phyloP scores from a whole-genome alignment of 2,113 vertebrate genomes.

The Callopanchax toddi region DNA sequence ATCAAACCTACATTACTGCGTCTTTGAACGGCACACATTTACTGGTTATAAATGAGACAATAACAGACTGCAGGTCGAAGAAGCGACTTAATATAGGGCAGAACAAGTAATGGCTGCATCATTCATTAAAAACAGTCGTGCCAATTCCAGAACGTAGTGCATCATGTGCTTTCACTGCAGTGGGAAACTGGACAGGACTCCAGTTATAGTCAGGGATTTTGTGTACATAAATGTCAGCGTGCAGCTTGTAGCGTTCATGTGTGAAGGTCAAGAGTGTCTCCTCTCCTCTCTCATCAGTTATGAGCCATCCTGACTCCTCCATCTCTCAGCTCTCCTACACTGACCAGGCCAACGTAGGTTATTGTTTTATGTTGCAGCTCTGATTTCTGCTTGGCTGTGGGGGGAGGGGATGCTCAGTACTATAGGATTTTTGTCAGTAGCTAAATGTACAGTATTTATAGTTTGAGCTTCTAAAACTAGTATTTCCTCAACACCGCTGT shows the following conservation, averaged over 20 bases:
- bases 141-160: too few species aligned
- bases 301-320: too few species aligned
- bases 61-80: background rate
- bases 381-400: too few species aligned
- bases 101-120: background rate
- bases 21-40: background rate
- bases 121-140: background rate
- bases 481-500: too few species aligned
- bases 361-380: too few species aligned
- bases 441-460: too few species aligned
- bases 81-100: background rate
- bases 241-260: constrained; percentile 29
- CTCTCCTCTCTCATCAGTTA: constrained; percentile 47
- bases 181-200: background rate
- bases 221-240: too few species aligned
- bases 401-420: too few species aligned
- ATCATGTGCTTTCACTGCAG: background rate
- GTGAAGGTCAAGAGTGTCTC: constrained; percentile 72
- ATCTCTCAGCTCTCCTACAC: too few species aligned
- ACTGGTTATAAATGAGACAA: background rate
- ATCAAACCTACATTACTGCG: background rate
- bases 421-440: too few species aligned
- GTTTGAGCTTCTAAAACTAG: too few species aligned
- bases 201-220: background rate
- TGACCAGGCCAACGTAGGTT: too few species aligned